These are phyloP conservation scores for Aurelia coerulea DNA, from an alignment of 30 jellyfish, hydroid and myxozoan species.

Conservation along the genomic window DNA sequence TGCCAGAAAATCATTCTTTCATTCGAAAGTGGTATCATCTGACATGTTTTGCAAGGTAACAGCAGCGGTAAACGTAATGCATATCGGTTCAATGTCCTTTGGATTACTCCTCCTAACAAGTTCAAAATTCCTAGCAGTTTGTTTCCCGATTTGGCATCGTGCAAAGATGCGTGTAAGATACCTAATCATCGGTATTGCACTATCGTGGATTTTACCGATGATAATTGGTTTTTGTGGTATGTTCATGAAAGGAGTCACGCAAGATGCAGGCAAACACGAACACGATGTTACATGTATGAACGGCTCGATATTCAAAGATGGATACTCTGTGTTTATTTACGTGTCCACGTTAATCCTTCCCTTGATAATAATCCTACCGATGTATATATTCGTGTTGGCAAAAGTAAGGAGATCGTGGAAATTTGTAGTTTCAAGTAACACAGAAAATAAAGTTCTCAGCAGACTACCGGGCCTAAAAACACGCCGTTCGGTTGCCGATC, in stretches of 20 bases:
- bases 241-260: constrained; percentile 10
- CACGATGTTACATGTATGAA: constrained; percentile 41
- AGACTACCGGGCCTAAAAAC: not conserved
- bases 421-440: not conserved
- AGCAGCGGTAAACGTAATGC: constrained; percentile 12
- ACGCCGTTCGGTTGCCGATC: constrained; percentile 22
- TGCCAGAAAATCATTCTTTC: constrained; percentile 9
- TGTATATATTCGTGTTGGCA: constrained; percentile 21
- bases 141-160: constrained; percentile 34
- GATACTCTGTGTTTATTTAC: constrained; percentile 9
- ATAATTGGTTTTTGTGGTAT: constrained; percentile 20
- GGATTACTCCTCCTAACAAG: constrained; percentile 37
- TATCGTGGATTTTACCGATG: constrained; percentile 41
- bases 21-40: constrained; percentile 22
- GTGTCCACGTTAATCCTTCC: constrained; percentile 15
- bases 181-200: not conserved
- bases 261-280: not conserved
- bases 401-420: constrained; percentile 55
- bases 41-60: constrained; percentile 24
- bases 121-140: constrained; percentile 53
- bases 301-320: constrained; percentile 20
- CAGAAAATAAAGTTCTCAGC: not conserved
- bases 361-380: constrained; percentile 22
- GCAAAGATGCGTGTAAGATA: not conserved
- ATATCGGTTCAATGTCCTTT: constrained; percentile 34